Conservation (phyloP, 2,888 invertebrate genomes). For the Acanthosepion lycidas region DNA sequence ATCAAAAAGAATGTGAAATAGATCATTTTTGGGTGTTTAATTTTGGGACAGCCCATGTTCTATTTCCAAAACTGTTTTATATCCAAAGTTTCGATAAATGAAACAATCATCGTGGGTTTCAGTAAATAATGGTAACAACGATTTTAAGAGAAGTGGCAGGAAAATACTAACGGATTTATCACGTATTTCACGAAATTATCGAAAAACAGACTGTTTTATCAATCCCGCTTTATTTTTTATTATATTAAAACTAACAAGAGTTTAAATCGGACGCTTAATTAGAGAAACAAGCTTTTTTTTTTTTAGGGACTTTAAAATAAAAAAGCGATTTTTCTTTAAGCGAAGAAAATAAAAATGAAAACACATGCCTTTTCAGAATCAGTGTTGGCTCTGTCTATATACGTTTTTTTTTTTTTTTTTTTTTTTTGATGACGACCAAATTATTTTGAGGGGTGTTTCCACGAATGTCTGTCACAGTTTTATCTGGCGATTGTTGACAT, state of each 20-base stretch:
- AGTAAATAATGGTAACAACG: background rate
- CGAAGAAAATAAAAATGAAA: background rate
- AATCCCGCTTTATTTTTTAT: background rate
- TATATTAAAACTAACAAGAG: too few species aligned
- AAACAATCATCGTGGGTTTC: background rate
- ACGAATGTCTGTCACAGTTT: background rate
- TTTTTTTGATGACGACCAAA: background rate
- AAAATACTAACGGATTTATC: too few species aligned
- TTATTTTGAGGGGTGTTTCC: background rate
- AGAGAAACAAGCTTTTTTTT: too few species aligned
- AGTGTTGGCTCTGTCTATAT: background rate
- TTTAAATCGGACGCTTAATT: too few species aligned
- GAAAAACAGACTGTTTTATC: background rate
- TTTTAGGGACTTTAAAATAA: too few species aligned
- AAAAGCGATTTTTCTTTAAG: background rate
- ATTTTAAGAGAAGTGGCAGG: too few species aligned
- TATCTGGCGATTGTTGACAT: too few species aligned
- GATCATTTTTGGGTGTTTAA: too few species aligned
- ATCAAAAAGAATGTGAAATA: too few species aligned
- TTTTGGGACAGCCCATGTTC: conserved; percentile 1
- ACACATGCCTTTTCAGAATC: background rate
- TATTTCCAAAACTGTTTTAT: background rate
- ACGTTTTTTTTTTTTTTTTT: background rate
- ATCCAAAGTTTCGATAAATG: background rate
- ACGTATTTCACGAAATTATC: too few species aligned